Evolutionary conservation across 2,888 invertebrate genomes (phyloP).

Genomic region (Ischnura elegans): DNA sequence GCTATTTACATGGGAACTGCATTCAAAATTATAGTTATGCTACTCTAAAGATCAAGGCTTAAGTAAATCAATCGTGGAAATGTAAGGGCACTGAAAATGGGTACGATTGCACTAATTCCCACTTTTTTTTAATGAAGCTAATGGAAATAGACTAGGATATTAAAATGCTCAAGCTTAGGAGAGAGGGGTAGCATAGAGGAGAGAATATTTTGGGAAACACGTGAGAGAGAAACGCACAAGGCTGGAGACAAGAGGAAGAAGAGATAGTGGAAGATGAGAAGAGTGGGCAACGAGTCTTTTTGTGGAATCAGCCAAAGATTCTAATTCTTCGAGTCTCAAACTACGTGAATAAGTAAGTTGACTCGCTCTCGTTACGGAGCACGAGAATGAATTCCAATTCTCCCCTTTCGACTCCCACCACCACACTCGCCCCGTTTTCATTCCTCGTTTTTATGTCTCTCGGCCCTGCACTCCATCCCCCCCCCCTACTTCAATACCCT

Average conservation of each 20-base stretch:
- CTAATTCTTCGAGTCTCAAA: conserved; percentile 45
- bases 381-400: conserved; percentile 14
- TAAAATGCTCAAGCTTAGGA: neutral
- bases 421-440: neutral
- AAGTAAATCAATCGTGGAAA: too few relatives aligned
- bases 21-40: too few relatives aligned
- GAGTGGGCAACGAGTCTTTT: conserved; percentile 26
- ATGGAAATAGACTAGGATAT: too few relatives aligned
- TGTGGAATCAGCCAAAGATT: conserved; percentile 51
- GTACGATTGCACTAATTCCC: too few relatives aligned
- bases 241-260: neutral
- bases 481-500: neutral
- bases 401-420: neutral
- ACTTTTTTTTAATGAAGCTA: too few relatives aligned
- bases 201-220: neutral
- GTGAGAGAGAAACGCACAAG: neutral
- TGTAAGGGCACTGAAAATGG: too few relatives aligned
- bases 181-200: too few relatives aligned
- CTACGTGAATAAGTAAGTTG: conserved; percentile 58
- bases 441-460: neutral
- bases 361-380: conserved; percentile 27
- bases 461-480: neutral
- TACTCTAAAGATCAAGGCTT: too few relatives aligned
- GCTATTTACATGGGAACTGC: too few relatives aligned
- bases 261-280: conserved; percentile 5